These are phyloP conservation scores for Loris lydekkerianus DNA, from an alignment of 2,797 vertebrate genomes.

Conservation along the genomic window DNA sequence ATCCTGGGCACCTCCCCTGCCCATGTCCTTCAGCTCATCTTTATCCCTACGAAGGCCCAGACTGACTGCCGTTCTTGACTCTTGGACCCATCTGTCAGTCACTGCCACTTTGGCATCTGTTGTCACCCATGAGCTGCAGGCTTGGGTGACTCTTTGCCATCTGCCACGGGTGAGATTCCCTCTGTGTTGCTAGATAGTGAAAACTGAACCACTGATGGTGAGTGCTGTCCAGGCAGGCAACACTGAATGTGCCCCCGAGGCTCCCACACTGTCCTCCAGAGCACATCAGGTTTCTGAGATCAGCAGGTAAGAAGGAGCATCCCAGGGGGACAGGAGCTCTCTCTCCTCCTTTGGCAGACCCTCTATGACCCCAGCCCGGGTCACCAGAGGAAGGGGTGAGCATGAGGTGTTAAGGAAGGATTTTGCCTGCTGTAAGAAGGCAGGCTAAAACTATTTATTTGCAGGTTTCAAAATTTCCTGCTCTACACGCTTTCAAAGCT, in stretches of 20 bases:
- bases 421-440: not conserved
- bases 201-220: rapidly evolving
- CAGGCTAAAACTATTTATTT: not conserved
- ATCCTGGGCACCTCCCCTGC: rapidly evolving
- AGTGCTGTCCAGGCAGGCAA: not conserved
- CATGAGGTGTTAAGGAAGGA: not conserved
- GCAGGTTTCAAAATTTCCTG: not conserved
- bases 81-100: not conserved
- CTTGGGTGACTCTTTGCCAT: not conserved
- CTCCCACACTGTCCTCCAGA: not conserved
- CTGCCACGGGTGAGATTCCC: rapidly evolving
- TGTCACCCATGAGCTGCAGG: rapidly evolving
- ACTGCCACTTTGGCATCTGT: not conserved
- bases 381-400: not conserved
- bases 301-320: not conserved
- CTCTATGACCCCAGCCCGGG: rapidly evolving
- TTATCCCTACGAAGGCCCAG: rapidly evolving
- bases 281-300: not conserved
- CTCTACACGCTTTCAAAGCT: too few species aligned
- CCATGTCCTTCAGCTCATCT: not conserved
- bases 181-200: not conserved
- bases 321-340: not conserved
- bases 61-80: not conserved
- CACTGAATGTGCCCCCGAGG: rapidly evolving
- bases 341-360: too few species aligned